A percentile compares a stretch with the other conserved stretches of the same genome.
Evolutionary conservation across 2,113 vertebrate genomes (phyloP).

Genomic region (Nycticorax nycticorax): DNA sequence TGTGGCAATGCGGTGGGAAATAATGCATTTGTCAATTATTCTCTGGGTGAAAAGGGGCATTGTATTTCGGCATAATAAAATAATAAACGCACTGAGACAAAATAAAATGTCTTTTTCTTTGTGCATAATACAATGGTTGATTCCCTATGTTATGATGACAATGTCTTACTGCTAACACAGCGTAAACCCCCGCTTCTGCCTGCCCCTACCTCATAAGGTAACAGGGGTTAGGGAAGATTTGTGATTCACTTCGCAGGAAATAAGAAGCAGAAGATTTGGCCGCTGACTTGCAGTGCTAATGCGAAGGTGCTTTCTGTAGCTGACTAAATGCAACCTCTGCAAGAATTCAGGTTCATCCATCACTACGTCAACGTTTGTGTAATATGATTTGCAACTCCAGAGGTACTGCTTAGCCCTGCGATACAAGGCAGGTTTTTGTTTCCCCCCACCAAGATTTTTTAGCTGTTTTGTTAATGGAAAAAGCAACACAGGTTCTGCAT

Average conservation of each 20-base stretch:
- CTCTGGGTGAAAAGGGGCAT: constrained; percentile 1
- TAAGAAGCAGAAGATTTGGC: not conserved
- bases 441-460: not conserved
- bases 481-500: not conserved
- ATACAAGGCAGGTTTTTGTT: not conserved
- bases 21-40: constrained; percentile 34
- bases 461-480: not conserved
- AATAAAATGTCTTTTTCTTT: not conserved
- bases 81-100: not conserved
- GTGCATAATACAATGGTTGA: not conserved
- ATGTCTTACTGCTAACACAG: not conserved
- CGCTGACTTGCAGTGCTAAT: not conserved
- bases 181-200: not conserved
- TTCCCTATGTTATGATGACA: not conserved
- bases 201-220: not conserved
- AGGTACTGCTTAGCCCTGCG: not conserved
- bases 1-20: not conserved
- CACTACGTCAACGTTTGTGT: not conserved
- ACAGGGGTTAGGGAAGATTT: not conserved
- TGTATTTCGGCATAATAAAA: constrained; percentile 33
- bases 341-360: not conserved
- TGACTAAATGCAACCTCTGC: not conserved
- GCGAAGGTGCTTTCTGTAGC: not conserved
- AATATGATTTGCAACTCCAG: not conserved
- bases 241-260: not conserved